phyloP scores from a whole-genome alignment of 2,888 invertebrate species.

The Empis stercorea region DNA sequence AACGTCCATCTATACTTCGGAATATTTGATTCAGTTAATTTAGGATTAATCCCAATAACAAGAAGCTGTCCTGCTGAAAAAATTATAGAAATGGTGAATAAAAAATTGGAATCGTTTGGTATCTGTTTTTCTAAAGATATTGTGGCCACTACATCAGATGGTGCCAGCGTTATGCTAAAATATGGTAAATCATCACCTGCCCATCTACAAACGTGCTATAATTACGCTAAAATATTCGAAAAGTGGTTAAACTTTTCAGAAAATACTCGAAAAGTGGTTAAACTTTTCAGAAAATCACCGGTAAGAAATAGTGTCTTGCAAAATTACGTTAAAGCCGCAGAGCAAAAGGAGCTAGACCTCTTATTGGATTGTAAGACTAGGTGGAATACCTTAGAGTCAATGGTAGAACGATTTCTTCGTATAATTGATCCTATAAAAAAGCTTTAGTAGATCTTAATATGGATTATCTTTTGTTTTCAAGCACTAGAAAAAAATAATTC shows the following conservation, averaged over 20 bases:
- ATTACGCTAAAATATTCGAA: neutral
- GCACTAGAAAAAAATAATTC: neutral
- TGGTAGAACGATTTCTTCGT: neutral
- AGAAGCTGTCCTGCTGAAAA: neutral
- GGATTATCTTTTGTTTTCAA: neutral
- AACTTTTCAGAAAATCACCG: neutral
- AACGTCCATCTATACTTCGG: neutral
- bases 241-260: no score
- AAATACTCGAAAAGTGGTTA: neutral
- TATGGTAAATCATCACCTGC: neutral
- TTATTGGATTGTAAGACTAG: no score
- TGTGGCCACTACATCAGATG: neutral
- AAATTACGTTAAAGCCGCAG: neutral
- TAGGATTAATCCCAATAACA: neutral
- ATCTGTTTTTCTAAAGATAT: neutral
- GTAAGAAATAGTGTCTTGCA: neutral
- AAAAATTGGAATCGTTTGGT: neutral
- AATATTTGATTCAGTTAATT: neutral
- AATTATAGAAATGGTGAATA: neutral
- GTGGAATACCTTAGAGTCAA: neutral
- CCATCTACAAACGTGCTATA: neutral
- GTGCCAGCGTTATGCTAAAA: neutral
- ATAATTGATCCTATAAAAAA: neutral
- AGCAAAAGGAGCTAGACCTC: neutral
- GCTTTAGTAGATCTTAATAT: neutral